phyloP scores from a whole-genome alignment of 2,113 vertebrate genomes.

The Tachysurus fulvidraco region DNA sequence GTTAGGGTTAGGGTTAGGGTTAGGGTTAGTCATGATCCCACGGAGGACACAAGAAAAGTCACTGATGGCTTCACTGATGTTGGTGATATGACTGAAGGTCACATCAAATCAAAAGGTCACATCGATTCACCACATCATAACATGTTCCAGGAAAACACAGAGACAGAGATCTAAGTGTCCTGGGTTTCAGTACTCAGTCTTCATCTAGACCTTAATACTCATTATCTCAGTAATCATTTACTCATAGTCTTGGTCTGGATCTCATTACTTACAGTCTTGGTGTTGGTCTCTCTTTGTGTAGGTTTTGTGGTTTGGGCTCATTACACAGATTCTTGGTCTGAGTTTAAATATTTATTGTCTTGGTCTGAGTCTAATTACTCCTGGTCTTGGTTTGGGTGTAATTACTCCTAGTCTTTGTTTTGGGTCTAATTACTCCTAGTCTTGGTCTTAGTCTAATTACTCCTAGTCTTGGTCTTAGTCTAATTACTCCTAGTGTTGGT shows the following conservation, averaged over 20 bases:
- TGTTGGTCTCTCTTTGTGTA: no score
- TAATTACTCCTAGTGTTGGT: not conserved
- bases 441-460: not conserved
- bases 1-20: no score
- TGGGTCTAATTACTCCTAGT: not conserved
- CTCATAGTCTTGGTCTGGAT: not conserved
- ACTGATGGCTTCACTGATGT: not conserved
- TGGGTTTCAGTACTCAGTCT: not conserved
- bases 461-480: no score
- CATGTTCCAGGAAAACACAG: not conserved
- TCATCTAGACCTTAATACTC: not conserved
- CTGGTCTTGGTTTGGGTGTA: not conserved
- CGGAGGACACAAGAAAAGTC: not conserved
- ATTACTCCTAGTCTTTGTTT: not conserved
- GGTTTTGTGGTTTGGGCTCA: no score
- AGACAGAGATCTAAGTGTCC: not conserved
- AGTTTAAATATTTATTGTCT: not conserved
- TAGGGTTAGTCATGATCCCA: not conserved
- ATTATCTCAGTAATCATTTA: not conserved
- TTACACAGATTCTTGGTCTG: no score
- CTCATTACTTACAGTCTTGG: not conserved
- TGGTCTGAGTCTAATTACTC: not conserved
- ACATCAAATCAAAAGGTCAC: not conserved
- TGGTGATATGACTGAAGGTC: not conserved
- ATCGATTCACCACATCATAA: not conserved